Evolutionary conservation across 2,113 vertebrate genomes (phyloP).

Genomic region (Taurulus bubalis): DNA sequence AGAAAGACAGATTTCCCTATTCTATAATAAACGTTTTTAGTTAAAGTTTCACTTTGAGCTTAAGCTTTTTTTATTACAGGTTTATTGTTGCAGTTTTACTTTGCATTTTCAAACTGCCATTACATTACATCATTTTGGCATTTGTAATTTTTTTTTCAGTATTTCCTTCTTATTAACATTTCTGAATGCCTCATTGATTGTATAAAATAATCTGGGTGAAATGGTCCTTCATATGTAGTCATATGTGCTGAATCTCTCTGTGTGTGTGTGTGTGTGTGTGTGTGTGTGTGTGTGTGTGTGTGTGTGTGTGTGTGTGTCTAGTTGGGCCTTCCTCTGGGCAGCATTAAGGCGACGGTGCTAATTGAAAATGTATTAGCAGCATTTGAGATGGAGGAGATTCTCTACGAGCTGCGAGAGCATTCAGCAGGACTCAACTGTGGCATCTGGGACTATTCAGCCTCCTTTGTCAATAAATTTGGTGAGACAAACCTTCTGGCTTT

Average conservation of each 20-base stretch:
- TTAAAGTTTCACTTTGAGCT: background rate
- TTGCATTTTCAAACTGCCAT: background rate
- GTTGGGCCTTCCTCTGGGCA: constrained; percentile 81
- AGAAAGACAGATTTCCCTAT: background rate
- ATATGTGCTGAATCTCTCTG: background rate
- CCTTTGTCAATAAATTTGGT: constrained; percentile 87
- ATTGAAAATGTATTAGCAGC: constrained; percentile 86
- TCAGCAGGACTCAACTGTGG: constrained; percentile 88
- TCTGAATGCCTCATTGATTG: background rate
- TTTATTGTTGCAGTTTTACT: background rate
- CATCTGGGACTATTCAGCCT: constrained; percentile 89
- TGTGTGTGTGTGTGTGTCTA: constrained; percentile 52
- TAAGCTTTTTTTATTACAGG: background rate
- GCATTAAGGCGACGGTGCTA: constrained; percentile 85
- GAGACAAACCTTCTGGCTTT: constrained; percentile 21
- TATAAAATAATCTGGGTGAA: background rate
- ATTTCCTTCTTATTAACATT: background rate
- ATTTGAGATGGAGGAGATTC: constrained; percentile 89
- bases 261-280: constrained; percentile 21
- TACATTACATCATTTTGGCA: background rate
- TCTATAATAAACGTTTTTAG: background rate
- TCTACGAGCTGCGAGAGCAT: constrained; percentile 84
- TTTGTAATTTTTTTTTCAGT: background rate
- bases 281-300: constrained; percentile 5
- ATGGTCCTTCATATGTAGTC: background rate